Evolutionary conservation across 2,113 vertebrate species (phyloP).

Genomic region (Cygnus buccinator): DNA sequence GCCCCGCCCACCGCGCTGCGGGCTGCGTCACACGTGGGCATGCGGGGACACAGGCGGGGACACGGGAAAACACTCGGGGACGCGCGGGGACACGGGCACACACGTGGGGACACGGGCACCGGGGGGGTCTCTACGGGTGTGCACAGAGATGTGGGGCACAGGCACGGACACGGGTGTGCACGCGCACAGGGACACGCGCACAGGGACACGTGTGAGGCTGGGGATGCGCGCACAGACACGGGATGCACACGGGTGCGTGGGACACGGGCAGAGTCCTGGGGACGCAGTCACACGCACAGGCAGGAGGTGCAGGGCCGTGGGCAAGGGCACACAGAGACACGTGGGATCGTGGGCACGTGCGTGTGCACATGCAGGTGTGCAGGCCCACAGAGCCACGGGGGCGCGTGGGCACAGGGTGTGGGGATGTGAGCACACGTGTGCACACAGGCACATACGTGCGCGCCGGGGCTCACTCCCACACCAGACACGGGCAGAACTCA

Average conservation of each 20-base stretch:
- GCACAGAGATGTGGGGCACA: background rate
- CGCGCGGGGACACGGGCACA: no score
- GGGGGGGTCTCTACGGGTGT: no score
- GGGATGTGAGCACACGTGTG: background rate
- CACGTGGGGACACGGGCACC: no score
- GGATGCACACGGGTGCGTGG: background rate
- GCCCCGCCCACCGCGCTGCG: no score
- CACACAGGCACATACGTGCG: accelerated
- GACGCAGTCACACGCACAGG: accelerated
- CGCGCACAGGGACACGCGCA: background rate
- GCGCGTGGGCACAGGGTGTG: accelerated
- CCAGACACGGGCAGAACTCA: no score
- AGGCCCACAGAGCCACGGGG: background rate
- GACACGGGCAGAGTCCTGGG: no score
- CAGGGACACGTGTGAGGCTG: no score
- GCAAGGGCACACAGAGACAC: accelerated
- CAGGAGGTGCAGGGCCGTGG: background rate
- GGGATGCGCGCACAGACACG: accelerated
- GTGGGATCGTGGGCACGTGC: no score
- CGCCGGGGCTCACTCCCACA: accelerated
- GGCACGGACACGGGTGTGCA: no score
- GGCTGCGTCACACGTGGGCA: no score
- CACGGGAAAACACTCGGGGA: no score
- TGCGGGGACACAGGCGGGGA: no score
- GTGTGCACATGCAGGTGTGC: background rate